Base-by-base conservation (phyloP, 2,797 vertebrate species). In the Taenioides sp. region DNA sequence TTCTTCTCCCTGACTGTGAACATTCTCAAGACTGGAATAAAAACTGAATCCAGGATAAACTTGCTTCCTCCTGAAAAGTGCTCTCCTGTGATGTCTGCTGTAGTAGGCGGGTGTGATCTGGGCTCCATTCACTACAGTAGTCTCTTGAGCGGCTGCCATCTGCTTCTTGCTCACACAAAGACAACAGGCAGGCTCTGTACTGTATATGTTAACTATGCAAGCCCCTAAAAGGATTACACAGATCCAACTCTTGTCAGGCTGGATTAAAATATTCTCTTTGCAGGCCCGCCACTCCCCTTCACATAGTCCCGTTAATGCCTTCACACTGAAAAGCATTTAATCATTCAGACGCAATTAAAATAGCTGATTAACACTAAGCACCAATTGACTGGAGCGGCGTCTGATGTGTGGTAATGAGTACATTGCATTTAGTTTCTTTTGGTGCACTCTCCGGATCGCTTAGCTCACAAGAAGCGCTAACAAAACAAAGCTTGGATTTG, bases 151-250 rank as follows among this genome's bases (percentile, higher is more conserved):
- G 84, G 80, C 73, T 80, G 86, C 89, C 87, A 89, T 91, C 86
- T 91, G 90, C 82, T 87, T 72, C 72, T 79, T 84, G 79, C 80
- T 80, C 80, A 78, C 82, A 86, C 84, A 87, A 82, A 89, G 83
- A 86, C 82, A 88, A 84, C 78, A 82, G 84, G 47, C 80, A 50
- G 79, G 75, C 88, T 82, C 72, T 71, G 72, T 84, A 87, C 90
- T 89, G 90, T 91, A 91, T 91, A 90, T 67, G 87, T 92, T 91
- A 91, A 92, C 89, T 86, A 85, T 84, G 80, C 80, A 77, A 86
- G 80, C 88, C 78, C 84, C 78, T 93, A 94, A 94, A 91, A 87
- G 91, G 94, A 94, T 94, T 94, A 91, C 82, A 83, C 77, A 85
- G 90, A 90, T 92, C 87, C 86, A 86, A 78, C 71, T 86, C 84